Percentiles rank a stretch among this genome's conserved stretches.
Evolutionary conservation across 2,113 vertebrate genomes (phyloP).

Genomic region (Catagonus wagneri): DNA sequence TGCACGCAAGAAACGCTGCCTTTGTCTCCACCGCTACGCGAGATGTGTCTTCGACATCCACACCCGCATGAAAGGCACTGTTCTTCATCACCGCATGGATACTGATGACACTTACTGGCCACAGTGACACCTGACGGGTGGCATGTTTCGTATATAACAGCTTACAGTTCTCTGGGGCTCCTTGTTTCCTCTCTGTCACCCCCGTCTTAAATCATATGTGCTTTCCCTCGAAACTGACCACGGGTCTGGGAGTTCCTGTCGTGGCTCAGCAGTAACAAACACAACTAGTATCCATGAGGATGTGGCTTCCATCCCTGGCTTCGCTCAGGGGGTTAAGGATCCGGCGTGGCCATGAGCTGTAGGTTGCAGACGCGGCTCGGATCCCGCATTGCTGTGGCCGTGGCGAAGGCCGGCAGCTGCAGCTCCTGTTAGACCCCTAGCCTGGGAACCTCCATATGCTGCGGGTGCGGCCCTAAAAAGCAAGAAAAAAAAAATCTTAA

Average conservation of each 20-base stretch:
- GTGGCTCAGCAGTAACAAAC: too few relatives aligned
- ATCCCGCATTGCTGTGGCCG: too few relatives aligned
- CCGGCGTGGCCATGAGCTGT: too few relatives aligned
- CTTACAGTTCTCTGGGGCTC: neutral
- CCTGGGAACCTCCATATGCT: too few relatives aligned
- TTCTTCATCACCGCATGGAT: too few relatives aligned
- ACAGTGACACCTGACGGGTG: neutral
- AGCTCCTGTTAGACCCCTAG: too few relatives aligned
- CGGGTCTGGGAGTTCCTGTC: neutral
- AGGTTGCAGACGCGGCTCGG: too few relatives aligned
- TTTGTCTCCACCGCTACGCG: neutral
- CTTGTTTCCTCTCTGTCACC: neutral
- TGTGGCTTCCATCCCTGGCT: too few relatives aligned
- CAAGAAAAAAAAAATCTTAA: neutral
- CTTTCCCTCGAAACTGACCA: neutral
- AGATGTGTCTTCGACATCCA: accelerated
- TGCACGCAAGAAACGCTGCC: accelerated
- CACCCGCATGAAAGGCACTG: accelerated
- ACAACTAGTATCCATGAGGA: too few relatives aligned
- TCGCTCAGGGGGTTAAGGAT: too few relatives aligned
- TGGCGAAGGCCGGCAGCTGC: too few relatives aligned
- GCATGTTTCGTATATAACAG: accelerated
- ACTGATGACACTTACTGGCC: accelerated
- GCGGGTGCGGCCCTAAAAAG: too few relatives aligned
- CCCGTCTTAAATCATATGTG: neutral